Base-by-base conservation (phyloP, 2,888 invertebrate genomes). In the Drosophila emarginata region DNA sequence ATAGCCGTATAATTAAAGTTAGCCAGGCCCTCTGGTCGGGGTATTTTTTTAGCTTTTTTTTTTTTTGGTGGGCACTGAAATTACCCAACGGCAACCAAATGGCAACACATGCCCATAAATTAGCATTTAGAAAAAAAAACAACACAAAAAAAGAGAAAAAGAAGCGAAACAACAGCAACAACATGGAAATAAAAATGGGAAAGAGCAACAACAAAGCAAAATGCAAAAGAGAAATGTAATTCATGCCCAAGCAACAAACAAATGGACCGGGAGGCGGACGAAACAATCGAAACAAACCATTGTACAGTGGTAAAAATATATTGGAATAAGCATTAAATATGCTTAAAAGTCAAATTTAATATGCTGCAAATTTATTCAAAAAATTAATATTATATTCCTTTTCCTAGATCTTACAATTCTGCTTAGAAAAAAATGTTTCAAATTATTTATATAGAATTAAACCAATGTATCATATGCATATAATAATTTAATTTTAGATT, bases 21-120 rank as follows among this genome's bases (percentile, higher is more conserved):
- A 12, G 45, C 11, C 4, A 1, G 14, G 45, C 45, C 45, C 45
- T 45, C 9, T 45, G 21, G 45, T 45, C 18, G 4, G 21, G 7
- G 36, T 32, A 15, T 28, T 14, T 39, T 45, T 51, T 66, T 40
- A 26, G 32, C 32, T 62, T 73, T 65, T 72, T 58, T 69, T 36
- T 69, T 67, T 61, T 72, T 70, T 69, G 69, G 73, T 67, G 82
- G 79, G 86, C 82, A 82, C 88, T 85, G 82, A 82, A 87, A 82
- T 88, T 82, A 88, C 86, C 73, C 87, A 82, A 88, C 84, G 85
- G 82, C 86, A 84, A 88, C 85, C 84, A 84, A 84, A 87, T 84
- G 89, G 87, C 87, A 88, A 80, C 84, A 88, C 89, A 84, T 87
- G 84, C 89, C 84, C 84, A 84, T 84, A 84, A 84, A 84, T 84